Percentiles rank a stretch among this genome's conserved stretches.
Conservation (phyloP, 2,113 vertebrate species). For the Eulemur rufifrons region DNA sequence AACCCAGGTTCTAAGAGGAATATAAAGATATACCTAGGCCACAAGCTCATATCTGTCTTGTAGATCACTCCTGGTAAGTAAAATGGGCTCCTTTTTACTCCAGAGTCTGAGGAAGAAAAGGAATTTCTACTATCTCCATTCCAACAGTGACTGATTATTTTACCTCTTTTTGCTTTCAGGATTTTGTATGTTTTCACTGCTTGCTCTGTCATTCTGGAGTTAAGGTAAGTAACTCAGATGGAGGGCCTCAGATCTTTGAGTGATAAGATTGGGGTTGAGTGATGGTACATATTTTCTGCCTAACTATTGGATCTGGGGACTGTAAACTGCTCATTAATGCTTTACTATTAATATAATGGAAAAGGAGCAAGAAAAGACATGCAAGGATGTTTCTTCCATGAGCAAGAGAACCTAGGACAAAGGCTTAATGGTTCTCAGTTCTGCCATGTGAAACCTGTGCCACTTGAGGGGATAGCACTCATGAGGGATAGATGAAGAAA, state of each 20-base stretch:
- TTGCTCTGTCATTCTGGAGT: background rate
- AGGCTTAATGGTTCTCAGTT: background rate
- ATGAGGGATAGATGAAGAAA: background rate
- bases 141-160: background rate
- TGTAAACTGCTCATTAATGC: background rate
- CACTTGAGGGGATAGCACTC: background rate
- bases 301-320: background rate
- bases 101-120: background rate
- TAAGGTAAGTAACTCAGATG: background rate
- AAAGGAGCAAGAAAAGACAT: background rate
- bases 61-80: background rate
- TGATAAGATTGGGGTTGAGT: background rate
- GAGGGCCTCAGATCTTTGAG: background rate
- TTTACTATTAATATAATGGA: background rate
- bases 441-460: background rate
- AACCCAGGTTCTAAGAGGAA: background rate
- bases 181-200: background rate
- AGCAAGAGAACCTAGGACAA: background rate
- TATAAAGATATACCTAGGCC: background rate
- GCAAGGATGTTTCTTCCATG: background rate
- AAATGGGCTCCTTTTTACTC: background rate
- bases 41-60: background rate
- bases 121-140: background rate
- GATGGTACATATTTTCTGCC: background rate
- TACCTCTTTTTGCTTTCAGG: background rate